Base-by-base conservation (phyloP, 2,888 invertebrate genomes). In the Argyresthia albistria region DNA sequence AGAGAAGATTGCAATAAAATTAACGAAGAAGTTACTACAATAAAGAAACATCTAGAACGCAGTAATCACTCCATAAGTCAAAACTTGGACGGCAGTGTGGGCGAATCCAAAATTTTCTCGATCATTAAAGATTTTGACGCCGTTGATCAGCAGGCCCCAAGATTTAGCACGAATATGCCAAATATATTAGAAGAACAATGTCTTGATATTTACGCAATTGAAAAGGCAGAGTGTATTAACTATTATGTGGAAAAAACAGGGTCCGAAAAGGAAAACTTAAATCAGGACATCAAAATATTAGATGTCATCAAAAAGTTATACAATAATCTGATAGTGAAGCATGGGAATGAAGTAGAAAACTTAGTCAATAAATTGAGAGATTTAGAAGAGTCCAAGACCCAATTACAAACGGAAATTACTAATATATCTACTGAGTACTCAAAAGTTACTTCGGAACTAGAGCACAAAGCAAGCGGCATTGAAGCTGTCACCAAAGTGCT, bases 1-100 rank as follows among this genome's bases (percentile, higher is more conserved):
- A 69, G 70, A 61, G 76, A 83, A 70, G 84, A 83, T 55, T 87
- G 84, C 56, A 76, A 75, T 55, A 76, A 72, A 59, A 63, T 86
- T n/a, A 78, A 78, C 51, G 77, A 84, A 63, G 79, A 81, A 60
- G 78, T 84, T 3, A 74, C 70, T 10, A 80, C 76, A 8, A 83
- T 87, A n/a, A 84, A 81, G 66, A 76, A 75, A 53, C 81, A 84
- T 56, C 67, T 84, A 42, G 79, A 83, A 45, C 67, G 69, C 37
- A 77, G 70, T 53, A 73, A 76, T 60, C 59, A 80, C 16, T 70
- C 80, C 1, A 73, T 78, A 4, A 55, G 51, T 8, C 69, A 71
- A 53, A 59, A 59, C 42, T 70, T 76, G 73, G 80, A 82, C 59
- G 79, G 75, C 43, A 81, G 73, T 58, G 70, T 80, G 59, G 64